These are phyloP conservation scores for Eulemur rufifrons DNA, from an alignment of 2,113 vertebrate species.

Conservation along the genomic window DNA sequence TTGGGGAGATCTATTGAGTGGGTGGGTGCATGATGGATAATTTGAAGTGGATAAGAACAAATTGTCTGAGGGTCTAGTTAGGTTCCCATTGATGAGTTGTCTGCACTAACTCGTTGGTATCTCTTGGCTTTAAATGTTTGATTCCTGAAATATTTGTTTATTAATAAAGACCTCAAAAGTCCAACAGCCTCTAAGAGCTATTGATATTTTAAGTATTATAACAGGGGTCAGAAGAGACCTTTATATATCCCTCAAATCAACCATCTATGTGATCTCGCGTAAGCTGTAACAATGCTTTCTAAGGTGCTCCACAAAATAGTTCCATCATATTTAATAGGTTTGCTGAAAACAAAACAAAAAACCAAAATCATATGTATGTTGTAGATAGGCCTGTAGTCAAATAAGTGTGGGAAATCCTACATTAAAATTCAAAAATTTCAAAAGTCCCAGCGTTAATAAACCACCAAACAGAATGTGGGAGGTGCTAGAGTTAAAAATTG, in stretches of 20 bases:
- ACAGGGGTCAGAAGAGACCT: neutral
- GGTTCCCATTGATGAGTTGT: neutral
- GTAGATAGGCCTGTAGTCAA: neutral
- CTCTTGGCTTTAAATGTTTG: constrained; percentile 27
- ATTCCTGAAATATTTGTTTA: constrained; percentile 7
- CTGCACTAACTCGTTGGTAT: neutral
- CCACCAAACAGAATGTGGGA: neutral
- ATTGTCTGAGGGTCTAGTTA: neutral
- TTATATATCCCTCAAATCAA: neutral
- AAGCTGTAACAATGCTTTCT: neutral
- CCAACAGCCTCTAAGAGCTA: neutral
- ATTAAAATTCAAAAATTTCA: neutral
- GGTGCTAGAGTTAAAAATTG: neutral
- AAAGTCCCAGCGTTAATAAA: neutral
- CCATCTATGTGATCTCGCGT: neutral
- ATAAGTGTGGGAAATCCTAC: neutral
- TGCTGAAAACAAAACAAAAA: neutral
- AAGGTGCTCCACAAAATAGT: neutral
- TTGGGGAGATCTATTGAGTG: neutral
- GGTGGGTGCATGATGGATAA: neutral
- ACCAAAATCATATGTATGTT: neutral
- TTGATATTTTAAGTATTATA: neutral
- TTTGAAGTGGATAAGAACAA: neutral
- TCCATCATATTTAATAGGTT: neutral
- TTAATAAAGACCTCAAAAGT: constrained; percentile 24